Evolutionary conservation across 2,797 vertebrate species (phyloP), one percentile per base, ranked within the genome.

Genomic region (Macrochelys suwanniensis): DNA sequence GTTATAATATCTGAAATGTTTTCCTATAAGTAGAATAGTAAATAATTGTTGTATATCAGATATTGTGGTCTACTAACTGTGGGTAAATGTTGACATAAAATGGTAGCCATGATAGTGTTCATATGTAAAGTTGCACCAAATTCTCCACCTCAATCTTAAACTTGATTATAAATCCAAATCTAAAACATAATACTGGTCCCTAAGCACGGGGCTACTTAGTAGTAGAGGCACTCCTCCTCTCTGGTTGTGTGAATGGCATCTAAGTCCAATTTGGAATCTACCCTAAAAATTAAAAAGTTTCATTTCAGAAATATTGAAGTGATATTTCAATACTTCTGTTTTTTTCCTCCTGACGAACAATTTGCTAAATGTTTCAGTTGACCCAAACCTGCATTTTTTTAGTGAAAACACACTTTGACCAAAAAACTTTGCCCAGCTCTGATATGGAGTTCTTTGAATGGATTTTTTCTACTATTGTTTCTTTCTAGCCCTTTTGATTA

Each of bases 31-130:
- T 47, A 76, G 26, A 47, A 45, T 47, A 47, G 89, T 85, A 96
- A 83, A 23, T 56, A 56, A 80, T 81, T 88, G 21, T 16, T 31
- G 78, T 87, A 88, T 77, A 26, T 28, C 87, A 90, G 91, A 89
- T 95, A 94, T 28, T 76, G 17, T 10, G 3, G 45, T n/a, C 26
- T 4, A 23, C 76, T 50, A 89, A 65, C 57, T 87, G 80, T 42
- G 50, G 85, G 26, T 57, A 92, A 92, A 93, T 80, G 61, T 13
- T 85, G 77, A 57, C 53, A 47, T 45, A 87, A 93, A 80, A 88
- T 59, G 94, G 49, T 4, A 93, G 51, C 21, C n/a, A n/a, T 57
- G 84, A 16, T 9, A 33, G 47, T 71, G 90, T 88, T 80, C 61
- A 84, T 91, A 83, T 76, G 61, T 50, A 82, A 3, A 11, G 82